Evolutionary conservation across 2,113 vertebrate genomes (phyloP), one percentile per base, ranked within the genome.

Genomic region (Ceyx cyanopectus): DNA sequence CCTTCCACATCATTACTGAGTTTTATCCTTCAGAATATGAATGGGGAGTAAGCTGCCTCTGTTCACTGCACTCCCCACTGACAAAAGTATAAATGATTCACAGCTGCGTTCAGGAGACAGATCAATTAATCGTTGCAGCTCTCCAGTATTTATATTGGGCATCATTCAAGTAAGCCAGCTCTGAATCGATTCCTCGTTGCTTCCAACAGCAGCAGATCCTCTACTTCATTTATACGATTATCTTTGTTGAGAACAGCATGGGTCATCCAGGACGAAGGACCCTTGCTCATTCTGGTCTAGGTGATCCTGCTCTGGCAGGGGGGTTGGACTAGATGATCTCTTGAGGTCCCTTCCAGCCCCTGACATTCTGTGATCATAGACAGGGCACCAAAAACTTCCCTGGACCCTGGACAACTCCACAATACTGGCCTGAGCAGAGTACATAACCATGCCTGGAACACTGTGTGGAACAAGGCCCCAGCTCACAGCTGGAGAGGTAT

Each of bases 81-180:
- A 94, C 89, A 92, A 93, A 95, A 1, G 6, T 63, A 90, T 90
- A 95, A 96, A 94, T 94, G 93, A 97, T 93, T 96, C 94, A 95
- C 83, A 91, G 94, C 85, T 93, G 93, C 53, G 12, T 95, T 95
- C 84, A 82, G 81, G 69, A 96, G 79, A 89, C 57, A 79, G 91
- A 94, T 95, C 96, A 95, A 96, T 96, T 96, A 96, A 95, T 95
- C 90, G 61, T 63, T 93, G 93, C 83, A 91, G 87, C 85, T 96
- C 87, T 93, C 95, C 89, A 95, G 77, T 94, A 96, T 94, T 96
- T 92, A 90, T 92, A 94, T 81, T 89, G 92, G 93, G 90, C 94
- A 94, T 91, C 93, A 94, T 91, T 96, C 96, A 95, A 87, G 81
- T 56, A 84, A 80, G 92, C 79, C 81, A 92, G 87, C 73, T 94